A percentile compares a stretch with the other conserved stretches of the same genome.
Evolutionary conservation across 2,113 vertebrate species (phyloP).

Genomic region (Boleophthalmus pectinirostris): DNA sequence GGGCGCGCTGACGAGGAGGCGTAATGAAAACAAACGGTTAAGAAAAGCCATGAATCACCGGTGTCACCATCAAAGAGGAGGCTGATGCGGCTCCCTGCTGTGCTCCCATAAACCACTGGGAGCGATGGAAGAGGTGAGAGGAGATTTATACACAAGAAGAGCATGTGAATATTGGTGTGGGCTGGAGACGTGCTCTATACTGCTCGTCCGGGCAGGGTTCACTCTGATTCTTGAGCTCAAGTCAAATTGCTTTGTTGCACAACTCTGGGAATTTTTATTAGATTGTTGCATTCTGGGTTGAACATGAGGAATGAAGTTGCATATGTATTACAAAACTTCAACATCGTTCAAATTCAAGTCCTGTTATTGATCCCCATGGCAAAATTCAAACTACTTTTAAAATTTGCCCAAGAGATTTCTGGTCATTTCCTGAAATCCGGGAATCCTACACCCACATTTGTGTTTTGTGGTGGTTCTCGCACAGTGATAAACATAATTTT

Average conservation of each 20-base stretch:
- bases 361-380: not conserved
- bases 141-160: conserved; percentile 52
- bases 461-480: not conserved
- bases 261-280: not conserved
- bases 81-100: conserved; percentile 64
- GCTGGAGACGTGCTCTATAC: not conserved
- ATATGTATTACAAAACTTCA: not conserved
- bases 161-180: conserved; percentile 27
- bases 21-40: conserved; percentile 73
- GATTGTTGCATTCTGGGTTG: not conserved
- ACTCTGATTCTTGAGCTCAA: not conserved
- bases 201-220: not conserved
- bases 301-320: not conserved
- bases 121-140: conserved; percentile 70
- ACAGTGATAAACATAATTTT: not conserved
- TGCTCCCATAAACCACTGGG: conserved; percentile 66
- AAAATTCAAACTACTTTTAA: not conserved
- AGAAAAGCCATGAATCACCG: conserved; percentile 63
- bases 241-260: not conserved
- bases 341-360: not conserved
- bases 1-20: conserved; percentile 56
- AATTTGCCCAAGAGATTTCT: not conserved
- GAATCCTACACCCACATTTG: not conserved
- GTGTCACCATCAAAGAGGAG: conserved; percentile 69
- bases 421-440: not conserved